phyloP scores from a whole-genome alignment of 2,113 vertebrate genomes.

The Oenanthe melanoleuca region DNA sequence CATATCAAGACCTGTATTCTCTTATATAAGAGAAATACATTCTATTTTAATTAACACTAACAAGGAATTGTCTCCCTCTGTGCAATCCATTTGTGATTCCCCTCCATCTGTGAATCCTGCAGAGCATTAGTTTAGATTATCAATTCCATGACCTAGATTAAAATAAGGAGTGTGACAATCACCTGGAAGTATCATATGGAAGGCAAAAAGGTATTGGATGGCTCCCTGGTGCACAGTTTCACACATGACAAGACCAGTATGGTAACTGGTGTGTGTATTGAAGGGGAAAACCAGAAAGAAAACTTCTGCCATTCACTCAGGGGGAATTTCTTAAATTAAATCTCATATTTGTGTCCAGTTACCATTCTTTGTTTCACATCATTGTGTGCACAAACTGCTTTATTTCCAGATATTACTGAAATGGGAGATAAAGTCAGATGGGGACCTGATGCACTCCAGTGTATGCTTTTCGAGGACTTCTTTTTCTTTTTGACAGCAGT shows the following conservation, averaged over 20 bases:
- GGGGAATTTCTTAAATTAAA: background rate
- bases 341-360: background rate
- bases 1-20: background rate
- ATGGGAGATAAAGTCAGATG: background rate
- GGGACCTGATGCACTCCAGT: background rate
- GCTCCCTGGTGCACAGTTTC: background rate
- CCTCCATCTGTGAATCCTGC: background rate
- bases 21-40: background rate
- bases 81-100: background rate
- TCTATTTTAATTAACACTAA: background rate
- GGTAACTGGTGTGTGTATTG: background rate
- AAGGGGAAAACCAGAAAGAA: background rate
- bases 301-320: background rate
- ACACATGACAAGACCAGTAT: background rate
- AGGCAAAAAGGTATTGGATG: background rate
- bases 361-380: background rate
- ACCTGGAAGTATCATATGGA: background rate
- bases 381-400: fast-evolving
- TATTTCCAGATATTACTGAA: background rate
- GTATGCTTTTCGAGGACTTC: background rate
- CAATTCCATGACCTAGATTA: background rate
- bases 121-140: background rate
- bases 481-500: background rate
- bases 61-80: background rate
- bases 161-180: background rate